Conservation (phyloP, 2,797 vertebrate genomes). For the Novumbra hubbsi region DNA sequence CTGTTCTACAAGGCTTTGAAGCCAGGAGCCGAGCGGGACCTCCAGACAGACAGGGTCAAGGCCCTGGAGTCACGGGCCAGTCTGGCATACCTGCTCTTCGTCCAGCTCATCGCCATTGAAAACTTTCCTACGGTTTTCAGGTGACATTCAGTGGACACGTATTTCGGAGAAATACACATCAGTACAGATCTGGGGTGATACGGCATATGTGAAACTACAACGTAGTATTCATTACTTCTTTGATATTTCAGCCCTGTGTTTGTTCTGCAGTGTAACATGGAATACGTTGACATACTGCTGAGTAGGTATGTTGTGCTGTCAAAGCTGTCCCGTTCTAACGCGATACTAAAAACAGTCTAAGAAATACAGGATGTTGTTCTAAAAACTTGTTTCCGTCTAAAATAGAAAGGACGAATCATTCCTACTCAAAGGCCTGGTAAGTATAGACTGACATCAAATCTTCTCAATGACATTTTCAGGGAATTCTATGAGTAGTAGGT, state of each 20-base stretch:
- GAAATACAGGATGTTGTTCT: neutral
- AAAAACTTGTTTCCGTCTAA: conserved; percentile 26
- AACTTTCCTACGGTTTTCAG: conserved; percentile 87
- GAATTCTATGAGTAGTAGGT: neutral
- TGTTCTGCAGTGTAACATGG: conserved; percentile 88
- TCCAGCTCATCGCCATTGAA: conserved; percentile 81
- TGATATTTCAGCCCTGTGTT: conserved; percentile 82
- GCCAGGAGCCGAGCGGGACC: conserved; percentile 36
- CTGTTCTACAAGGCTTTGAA: conserved; percentile 65
- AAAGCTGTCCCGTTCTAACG: neutral
- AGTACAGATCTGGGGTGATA: neutral
- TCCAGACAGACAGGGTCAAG: conserved; percentile 62
- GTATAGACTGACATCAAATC: conserved; percentile 28
- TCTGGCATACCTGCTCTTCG: conserved; percentile 91
- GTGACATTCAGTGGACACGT: conserved; percentile 61
- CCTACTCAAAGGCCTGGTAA: conserved; percentile 92
- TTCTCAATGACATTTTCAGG: neutral
- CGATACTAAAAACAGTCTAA: neutral
- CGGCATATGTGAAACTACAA: neutral
- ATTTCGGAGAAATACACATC: neutral
- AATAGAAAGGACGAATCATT: conserved; percentile 87
- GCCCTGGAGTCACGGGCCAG: conserved; percentile 82
- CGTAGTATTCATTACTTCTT: conserved; percentile 5
- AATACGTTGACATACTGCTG: conserved; percentile 79
- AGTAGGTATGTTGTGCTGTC: conserved; percentile 76